These are phyloP conservation scores for Cichlasoma orientale DNA, from an alignment of 2,797 vertebrate genomes.

Conservation along the genomic window DNA sequence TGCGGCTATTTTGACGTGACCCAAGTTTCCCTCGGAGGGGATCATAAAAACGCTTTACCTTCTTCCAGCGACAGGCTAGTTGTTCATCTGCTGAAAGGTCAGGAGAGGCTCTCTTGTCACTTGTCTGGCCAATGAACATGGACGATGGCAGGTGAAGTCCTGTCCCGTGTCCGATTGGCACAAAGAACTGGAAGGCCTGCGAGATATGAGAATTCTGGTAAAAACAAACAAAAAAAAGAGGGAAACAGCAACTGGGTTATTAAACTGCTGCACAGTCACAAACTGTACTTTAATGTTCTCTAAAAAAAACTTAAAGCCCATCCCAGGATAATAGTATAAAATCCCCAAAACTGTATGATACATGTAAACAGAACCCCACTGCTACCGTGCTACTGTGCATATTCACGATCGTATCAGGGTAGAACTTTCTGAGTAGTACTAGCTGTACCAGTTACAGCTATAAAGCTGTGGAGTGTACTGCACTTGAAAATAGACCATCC, in stretches of 20 bases:
- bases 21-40: background rate
- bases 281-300: background rate
- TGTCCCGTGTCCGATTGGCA: conserved; percentile 87
- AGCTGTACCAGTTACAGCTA: background rate
- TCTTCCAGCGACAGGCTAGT: conserved; percentile 92
- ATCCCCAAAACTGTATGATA: background rate
- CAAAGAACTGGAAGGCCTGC: conserved; percentile 90
- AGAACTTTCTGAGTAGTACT: background rate
- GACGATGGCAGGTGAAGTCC: conserved; percentile 89
- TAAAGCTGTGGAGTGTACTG: background rate
- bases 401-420: background rate
- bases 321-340: background rate
- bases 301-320: background rate
- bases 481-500: background rate
- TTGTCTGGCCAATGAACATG: conserved; percentile 85
- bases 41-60: conserved; percentile 77
- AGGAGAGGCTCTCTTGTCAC: conserved; percentile 88
- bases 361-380: background rate
- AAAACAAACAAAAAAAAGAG: background rate
- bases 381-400: background rate
- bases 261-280: background rate
- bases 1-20: background rate
- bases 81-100: conserved; percentile 92
- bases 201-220: conserved; percentile 87
- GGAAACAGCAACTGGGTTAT: background rate